Base-by-base conservation (phyloP, 2,797 vertebrate species). In the Anguilla pacifica region DNA sequence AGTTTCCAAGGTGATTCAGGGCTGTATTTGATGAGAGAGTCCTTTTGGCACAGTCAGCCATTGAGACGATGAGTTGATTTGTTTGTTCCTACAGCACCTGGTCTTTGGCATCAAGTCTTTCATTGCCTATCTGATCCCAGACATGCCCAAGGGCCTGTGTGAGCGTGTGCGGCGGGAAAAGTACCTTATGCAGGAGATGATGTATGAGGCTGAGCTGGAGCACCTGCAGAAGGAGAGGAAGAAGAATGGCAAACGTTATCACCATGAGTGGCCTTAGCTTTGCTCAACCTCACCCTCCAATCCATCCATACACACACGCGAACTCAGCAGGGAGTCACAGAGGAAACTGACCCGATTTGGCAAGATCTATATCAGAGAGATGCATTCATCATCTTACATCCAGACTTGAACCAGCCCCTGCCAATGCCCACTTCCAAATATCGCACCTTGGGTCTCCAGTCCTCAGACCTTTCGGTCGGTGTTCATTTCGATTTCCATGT, bases 31-130 rank as follows among this genome's bases (percentile, higher is more conserved):
- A 67, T 61, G 13, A n/a, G 22, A 9, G 61, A n/a, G 61, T 25
- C 25, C 22, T 67, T 67, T 67, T n/a, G 25, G 61, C 61, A 67
- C 25, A 5, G 61, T 67, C 25, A 10, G 61, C 22, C 25, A 67
- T n/a, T 19, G 57, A 10, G 22, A 25, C n/a, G 61, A 67, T n/a
- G 22, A n/a, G 25, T 7, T 67, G 17, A 88, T 89, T 92, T 93
- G 82, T 85, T 91, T 89, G 90, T 90, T 83, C 89, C 87, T 92
- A 55, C 96, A 99, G 98, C 99, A 99, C 93, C 97, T 99, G 91
- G 99, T 99, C 91, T 99, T 98, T 93, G 99, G 98, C 88, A 99
- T 99, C 91, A 99, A 99, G 95, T 99, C 98, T 89, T 99, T 99
- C 96, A 99, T 99, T 88, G 99, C 99, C 19, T 99, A 99, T 95